Evolutionary conservation across 2,113 vertebrate species (phyloP).

Genomic region (Bubo blakistoni): DNA sequence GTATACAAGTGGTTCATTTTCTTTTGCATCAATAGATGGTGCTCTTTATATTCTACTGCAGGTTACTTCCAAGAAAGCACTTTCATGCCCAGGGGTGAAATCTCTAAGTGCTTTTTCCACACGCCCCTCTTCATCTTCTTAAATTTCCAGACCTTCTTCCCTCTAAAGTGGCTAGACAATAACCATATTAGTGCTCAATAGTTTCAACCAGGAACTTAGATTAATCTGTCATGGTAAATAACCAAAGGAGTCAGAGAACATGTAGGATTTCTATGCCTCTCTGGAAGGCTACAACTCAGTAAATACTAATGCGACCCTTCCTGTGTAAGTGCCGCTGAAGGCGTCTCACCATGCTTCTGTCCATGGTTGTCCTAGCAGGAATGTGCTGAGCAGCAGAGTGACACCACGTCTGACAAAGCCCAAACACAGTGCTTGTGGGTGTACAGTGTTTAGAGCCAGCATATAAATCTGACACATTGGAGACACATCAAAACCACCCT

Average conservation of each 20-base stretch:
- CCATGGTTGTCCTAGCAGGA: not conserved
- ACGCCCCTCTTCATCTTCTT: not conserved
- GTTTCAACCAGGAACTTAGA: not conserved
- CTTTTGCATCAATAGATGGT: conserved; percentile 33
- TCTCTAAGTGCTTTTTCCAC: not conserved
- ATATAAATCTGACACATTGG: not conserved
- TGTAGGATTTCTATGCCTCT: not conserved
- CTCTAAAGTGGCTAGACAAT: not conserved
- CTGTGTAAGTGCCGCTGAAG: not conserved
- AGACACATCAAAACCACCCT: not conserved
- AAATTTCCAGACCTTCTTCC: not conserved
- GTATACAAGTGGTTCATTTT: not conserved
- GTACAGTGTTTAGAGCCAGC: not conserved
- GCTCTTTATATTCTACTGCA: not conserved
- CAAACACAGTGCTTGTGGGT: not conserved
- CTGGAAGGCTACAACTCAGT: not conserved
- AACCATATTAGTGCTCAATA: not conserved
- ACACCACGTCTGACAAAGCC: not conserved
- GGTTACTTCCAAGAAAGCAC: not conserved
- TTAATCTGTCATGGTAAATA: not conserved
- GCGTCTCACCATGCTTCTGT: fast-evolving
- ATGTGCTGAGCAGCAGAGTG: not conserved
- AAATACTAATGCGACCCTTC: not conserved
- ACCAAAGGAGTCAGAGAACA: not conserved
- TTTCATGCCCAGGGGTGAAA: not conserved